Conservation (phyloP, 2,888 invertebrate species). For the Drosophila anomalata region DNA sequence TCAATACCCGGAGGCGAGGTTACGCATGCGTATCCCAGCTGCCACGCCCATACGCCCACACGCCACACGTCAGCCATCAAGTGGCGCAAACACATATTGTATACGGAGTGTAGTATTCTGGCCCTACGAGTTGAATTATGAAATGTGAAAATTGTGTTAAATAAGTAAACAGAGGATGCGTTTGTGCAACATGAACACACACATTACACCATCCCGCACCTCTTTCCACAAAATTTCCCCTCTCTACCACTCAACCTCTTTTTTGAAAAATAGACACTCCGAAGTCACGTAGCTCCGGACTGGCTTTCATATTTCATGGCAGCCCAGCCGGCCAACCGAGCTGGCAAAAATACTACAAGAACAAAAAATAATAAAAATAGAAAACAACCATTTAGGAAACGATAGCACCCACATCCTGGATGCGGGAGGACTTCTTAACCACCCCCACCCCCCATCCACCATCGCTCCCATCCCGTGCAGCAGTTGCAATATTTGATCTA, state of each 20-base stretch:
- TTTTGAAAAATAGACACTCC: conserved; percentile 34
- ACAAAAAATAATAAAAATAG: not conserved
- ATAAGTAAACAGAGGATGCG: conserved; percentile 72
- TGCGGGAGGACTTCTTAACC: not conserved
- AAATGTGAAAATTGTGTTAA: conserved; percentile 75
- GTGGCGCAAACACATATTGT: conserved; percentile 3
- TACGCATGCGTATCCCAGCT: conserved; percentile 67
- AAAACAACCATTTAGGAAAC: conserved; percentile 20
- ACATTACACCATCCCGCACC: conserved; percentile 6
- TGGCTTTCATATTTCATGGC: conserved; percentile 54
- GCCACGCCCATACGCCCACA: conserved; percentile 11
- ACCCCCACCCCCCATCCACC: not conserved
- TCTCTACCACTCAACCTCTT: not conserved
- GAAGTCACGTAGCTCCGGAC: conserved; percentile 64
- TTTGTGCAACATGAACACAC: conserved; percentile 40
- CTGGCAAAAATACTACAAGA: conserved; percentile 3
- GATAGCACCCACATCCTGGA: conserved; percentile 8
- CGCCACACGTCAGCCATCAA: conserved; percentile 10
- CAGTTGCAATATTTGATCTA: conserved; percentile 51
- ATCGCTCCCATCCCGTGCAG: conserved; percentile 8
- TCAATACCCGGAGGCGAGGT: conserved; percentile 35
- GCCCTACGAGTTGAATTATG: conserved; percentile 56
- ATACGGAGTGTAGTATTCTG: not conserved
- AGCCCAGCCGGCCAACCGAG: conserved; percentile 28
- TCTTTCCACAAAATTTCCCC: not conserved